Percentiles rank a stretch among this genome's conserved stretches.
Conservation (phyloP, 2,888 invertebrate genomes). For the Sphaerophoria rueppellii region DNA sequence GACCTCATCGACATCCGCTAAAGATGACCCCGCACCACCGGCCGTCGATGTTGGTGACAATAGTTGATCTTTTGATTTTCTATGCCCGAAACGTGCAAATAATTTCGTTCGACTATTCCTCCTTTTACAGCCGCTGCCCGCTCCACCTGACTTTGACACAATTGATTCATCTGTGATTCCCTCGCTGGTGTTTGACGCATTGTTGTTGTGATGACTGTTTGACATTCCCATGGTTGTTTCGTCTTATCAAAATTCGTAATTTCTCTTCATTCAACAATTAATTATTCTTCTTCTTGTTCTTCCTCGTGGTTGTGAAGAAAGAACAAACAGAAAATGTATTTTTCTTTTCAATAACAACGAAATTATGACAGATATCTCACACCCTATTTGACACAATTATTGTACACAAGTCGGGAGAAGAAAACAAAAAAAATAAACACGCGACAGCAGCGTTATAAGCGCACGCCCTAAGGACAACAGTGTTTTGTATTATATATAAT, state of each 20-base stretch:
- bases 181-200: constrained; percentile 28
- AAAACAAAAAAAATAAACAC: constrained; percentile 4
- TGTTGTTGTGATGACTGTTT: constrained; percentile 44
- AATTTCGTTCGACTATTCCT: constrained; percentile 78
- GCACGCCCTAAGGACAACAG: constrained; percentile 35
- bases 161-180: constrained; percentile 44
- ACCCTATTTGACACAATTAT: constrained; percentile 21
- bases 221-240: constrained; percentile 49
- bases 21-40: constrained; percentile 43
- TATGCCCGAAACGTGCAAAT: constrained; percentile 79
- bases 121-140: constrained; percentile 59
- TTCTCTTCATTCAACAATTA: constrained; percentile 18
- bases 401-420: neutral
- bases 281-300: too few relatives aligned
- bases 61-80: constrained; percentile 77
- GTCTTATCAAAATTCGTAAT: neutral
- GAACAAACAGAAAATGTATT: neutral
- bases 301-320: too few relatives aligned
- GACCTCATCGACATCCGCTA: constrained; percentile 48
- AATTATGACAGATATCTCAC: constrained; percentile 12
- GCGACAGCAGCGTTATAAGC: constrained; percentile 31
- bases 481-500: constrained; percentile 5
- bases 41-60: constrained; percentile 70
- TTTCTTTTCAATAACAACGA: neutral
- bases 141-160: constrained; percentile 25